Evolutionary conservation across 1,140 invertebrate species (phyloP).

Genomic region (Eciton burchellii): DNA sequence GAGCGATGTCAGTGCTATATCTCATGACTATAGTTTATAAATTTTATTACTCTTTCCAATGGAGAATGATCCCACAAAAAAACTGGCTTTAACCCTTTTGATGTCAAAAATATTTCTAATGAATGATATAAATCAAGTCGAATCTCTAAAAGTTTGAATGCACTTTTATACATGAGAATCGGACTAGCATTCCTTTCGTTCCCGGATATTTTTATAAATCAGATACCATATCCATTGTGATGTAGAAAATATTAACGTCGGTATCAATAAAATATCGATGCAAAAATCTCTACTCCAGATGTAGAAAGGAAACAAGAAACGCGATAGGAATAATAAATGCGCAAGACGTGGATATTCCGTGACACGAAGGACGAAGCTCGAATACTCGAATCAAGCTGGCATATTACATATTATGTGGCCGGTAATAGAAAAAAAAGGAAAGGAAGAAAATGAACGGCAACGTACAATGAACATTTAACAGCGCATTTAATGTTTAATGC

Average conservation of each 20-base stretch:
- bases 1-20: not conserved
- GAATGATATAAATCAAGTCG: not conserved
- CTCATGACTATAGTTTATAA: slow-evolving; percentile 29
- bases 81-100: slow-evolving; percentile 8
- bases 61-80: slow-evolving; percentile 17
- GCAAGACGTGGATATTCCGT: not conserved
- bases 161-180: too few species aligned
- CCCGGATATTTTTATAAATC: too few species aligned
- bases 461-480: slow-evolving; percentile 23
- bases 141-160: too few species aligned
- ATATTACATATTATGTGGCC: too few species aligned
- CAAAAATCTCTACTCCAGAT: too few species aligned
- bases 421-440: not conserved
- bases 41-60: slow-evolving; percentile 21
- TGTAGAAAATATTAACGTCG: too few species aligned
- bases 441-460: not conserved
- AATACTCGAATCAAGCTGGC: not conserved
- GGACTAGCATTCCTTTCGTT: too few species aligned
- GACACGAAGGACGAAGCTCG: too few species aligned
- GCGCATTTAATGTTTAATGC: slow-evolving; percentile 29
- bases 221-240: too few species aligned
- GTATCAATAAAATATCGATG: too few species aligned
- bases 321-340: too few species aligned
- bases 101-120: not conserved
- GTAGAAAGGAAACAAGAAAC: too few species aligned